These are phyloP conservation scores for Heterodera schachtii DNA, from an alignment of 1,140 invertebrate genomes.

Conservation along the genomic window DNA sequence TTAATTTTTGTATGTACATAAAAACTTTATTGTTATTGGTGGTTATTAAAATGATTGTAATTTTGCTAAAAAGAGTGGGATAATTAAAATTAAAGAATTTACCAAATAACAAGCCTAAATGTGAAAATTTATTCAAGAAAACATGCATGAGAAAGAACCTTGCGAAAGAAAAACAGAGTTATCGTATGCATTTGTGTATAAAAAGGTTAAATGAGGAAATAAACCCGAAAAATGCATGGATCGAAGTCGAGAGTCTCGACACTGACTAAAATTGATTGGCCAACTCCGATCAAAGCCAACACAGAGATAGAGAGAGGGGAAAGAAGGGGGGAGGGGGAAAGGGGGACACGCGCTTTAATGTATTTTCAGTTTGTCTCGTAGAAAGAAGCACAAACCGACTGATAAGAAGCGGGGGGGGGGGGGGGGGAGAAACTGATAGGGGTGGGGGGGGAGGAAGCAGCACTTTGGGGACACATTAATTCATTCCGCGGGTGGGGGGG, in stretches of 20 bases:
- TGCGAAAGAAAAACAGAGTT: too few species aligned
- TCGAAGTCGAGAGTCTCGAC: neutral
- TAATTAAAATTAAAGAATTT: too few species aligned
- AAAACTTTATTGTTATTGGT: too few species aligned
- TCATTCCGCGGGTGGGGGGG: neutral
- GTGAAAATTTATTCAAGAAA: too few species aligned
- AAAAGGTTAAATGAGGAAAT: neutral
- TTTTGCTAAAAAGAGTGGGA: too few species aligned
- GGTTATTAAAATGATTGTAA: too few species aligned
- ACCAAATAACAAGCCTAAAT: too few species aligned
- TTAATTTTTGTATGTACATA: too few species aligned
- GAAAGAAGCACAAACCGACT: neutral
- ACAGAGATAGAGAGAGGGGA: neutral
- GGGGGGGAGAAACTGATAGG: neutral
- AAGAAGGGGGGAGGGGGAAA: too few species aligned
- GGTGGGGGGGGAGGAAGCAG: neutral
- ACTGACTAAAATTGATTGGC: constrained; percentile 1
- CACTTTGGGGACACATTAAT: neutral
- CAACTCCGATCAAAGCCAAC: neutral
- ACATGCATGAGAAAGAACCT: too few species aligned
- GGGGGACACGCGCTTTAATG: neutral
- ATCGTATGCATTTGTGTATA: too few species aligned
- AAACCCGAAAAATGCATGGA: neutral
- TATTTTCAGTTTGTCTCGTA: neutral
- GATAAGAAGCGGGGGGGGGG: neutral